Conservation (phyloP, 2,888 invertebrate genomes). For the Drosophila emarginata region DNA sequence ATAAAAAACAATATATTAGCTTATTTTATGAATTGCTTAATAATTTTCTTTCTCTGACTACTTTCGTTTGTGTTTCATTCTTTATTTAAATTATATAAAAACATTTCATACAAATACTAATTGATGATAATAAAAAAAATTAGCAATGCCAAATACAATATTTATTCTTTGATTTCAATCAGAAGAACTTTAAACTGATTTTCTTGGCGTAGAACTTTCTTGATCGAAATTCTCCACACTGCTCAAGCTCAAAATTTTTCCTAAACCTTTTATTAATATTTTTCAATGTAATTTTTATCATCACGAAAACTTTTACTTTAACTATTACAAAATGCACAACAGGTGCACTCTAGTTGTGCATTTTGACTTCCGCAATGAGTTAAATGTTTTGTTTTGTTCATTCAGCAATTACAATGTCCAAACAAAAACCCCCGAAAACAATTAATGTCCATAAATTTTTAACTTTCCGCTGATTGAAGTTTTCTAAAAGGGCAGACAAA, state of each 20-base stretch:
- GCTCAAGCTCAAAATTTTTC: too few relatives aligned
- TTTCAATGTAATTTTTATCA: too few relatives aligned
- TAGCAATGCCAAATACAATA: neutral
- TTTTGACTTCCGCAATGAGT: constrained; percentile 38
- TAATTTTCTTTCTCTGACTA: too few relatives aligned
- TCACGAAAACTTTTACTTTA: constrained; percentile 2
- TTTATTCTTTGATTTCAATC: too few relatives aligned
- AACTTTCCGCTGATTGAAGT: constrained; percentile 55
- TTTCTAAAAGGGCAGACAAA: constrained; percentile 56
- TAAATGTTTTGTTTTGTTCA: constrained; percentile 24
- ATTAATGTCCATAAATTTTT: constrained; percentile 52
- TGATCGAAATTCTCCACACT: neutral
- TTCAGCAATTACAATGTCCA: constrained; percentile 19
- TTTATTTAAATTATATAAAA: neutral
- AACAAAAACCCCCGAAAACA: constrained; percentile 26
- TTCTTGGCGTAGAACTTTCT: neutral
- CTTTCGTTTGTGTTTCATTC: neutral
- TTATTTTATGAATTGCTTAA: too few relatives aligned
- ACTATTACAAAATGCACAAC: constrained; percentile 13
- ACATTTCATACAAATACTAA: neutral
- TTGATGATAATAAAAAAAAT: neutral
- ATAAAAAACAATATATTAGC: too few relatives aligned
- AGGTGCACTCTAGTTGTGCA: constrained; percentile 29
- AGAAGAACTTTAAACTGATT: neutral
- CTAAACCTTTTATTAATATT: too few relatives aligned